Evolutionary conservation across 1,140 invertebrate species (phyloP).

Genomic region (Zaprionus vittiger): DNA sequence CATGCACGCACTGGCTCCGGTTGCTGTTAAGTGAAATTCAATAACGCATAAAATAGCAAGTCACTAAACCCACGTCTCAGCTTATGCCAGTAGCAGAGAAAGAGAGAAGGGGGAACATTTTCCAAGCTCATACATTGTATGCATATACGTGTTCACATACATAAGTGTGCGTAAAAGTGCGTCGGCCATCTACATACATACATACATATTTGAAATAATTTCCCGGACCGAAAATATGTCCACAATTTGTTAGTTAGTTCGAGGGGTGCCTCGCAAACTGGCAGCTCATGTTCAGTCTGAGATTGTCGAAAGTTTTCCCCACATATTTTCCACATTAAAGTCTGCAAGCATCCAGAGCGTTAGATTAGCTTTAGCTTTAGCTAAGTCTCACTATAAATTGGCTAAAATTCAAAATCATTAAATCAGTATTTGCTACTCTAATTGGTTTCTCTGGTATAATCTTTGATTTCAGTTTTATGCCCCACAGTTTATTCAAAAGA

Average conservation of each 20-base stretch:
- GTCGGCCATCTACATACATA: constrained; percentile 5
- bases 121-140: constrained; percentile 24
- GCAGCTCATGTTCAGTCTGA: constrained; percentile 1
- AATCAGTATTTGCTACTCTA: constrained; percentile 11
- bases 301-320: constrained; percentile 4
- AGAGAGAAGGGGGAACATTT: background rate
- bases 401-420: constrained; percentile 1
- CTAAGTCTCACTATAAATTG: background rate
- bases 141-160: background rate
- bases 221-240: constrained; percentile 20
- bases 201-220: constrained; percentile 59
- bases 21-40: constrained; percentile 80
- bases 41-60: constrained; percentile 78
- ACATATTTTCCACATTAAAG: background rate
- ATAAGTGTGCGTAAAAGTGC: constrained; percentile 5
- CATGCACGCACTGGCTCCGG: constrained; percentile 18
- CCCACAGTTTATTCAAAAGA: constrained; percentile 19
- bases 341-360: background rate
- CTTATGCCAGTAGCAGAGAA: constrained; percentile 1
- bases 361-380: background rate
- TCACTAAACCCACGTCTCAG: constrained; percentile 41
- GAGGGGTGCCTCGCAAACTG: constrained; percentile 9
- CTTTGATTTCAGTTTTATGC: background rate
- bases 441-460: constrained; percentile 12
- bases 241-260: constrained; percentile 18